A percentile compares a stretch with the other conserved stretches of the same genome.
These are phyloP conservation scores for Conus canariensis DNA, from an alignment of 2,888 invertebrate genomes.

Conservation along the genomic window DNA sequence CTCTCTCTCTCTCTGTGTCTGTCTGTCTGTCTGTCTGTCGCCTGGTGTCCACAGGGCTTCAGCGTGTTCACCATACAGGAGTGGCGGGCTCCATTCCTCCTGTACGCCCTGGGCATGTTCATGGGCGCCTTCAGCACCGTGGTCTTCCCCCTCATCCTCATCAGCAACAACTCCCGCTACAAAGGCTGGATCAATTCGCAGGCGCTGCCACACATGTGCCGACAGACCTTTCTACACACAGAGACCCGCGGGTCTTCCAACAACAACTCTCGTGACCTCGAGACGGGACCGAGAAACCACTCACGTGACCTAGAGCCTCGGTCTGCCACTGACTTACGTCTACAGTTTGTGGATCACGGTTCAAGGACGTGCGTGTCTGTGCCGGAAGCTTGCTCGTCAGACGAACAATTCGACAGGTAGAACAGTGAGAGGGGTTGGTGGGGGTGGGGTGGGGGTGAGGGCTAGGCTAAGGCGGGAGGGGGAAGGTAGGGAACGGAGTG, in stretches of 20 bases:
- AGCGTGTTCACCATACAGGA: constrained; percentile 9
- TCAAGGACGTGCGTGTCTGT: neutral
- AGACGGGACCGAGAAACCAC: neutral
- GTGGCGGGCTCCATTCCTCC: constrained; percentile 35
- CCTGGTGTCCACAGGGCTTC: constrained; percentile 9
- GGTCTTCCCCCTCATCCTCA: constrained; percentile 34
- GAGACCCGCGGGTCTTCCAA: neutral
- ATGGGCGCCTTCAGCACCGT: constrained; percentile 35
- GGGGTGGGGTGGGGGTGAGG: too few relatives aligned
- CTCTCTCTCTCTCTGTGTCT: too few relatives aligned
- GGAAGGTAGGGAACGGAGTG: too few relatives aligned
- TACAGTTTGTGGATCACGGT: neutral
- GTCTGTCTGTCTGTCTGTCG: too few relatives aligned
- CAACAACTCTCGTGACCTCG: neutral
- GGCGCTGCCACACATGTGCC: neutral
- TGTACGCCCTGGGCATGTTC: constrained; percentile 32
- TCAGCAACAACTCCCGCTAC: constrained; percentile 26
- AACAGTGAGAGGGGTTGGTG: too few relatives aligned
- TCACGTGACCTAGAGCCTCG: neutral
- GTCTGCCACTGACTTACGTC: neutral
- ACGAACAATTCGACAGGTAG: too few relatives aligned
- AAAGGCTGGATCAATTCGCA: neutral
- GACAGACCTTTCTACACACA: neutral
- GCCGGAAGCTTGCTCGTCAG: neutral
- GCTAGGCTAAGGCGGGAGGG: too few relatives aligned